These are phyloP conservation scores for Capitulum mitella DNA, from an alignment of 2,888 invertebrate species.

Conservation along the genomic window DNA sequence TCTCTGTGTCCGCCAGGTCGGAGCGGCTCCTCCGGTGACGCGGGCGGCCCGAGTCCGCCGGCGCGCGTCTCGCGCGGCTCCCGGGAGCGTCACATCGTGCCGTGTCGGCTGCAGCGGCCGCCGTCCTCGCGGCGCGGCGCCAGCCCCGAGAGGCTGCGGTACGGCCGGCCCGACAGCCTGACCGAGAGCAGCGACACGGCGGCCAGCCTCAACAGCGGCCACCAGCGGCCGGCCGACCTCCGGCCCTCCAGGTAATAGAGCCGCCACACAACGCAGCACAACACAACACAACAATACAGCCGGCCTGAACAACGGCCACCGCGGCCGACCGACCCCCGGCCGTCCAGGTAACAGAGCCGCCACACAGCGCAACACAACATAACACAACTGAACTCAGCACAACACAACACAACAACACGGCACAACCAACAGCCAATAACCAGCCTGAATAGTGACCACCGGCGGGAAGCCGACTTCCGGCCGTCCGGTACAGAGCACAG, in stretches of 20 bases:
- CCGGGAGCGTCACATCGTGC: neutral
- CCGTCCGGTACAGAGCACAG: no score
- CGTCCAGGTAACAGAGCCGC: no score
- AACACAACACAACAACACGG: no score
- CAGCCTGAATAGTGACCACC: no score
- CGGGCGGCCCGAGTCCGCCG: neutral
- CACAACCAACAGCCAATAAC: no score
- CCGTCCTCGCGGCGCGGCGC: neutral
- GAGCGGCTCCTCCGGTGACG: neutral
- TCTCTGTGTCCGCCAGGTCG: neutral
- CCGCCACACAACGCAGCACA: no score
- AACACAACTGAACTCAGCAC: no score
- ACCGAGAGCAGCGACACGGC: neutral
- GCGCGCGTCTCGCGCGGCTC: neutral
- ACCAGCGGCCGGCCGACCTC: neutral
- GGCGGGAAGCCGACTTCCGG: no score
- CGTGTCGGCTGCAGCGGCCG: neutral
- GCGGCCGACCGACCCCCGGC: no score
- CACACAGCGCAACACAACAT: no score
- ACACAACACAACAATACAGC: no score
- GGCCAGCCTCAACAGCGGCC: neutral
- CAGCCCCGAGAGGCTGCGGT: neutral
- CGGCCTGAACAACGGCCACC: no score
- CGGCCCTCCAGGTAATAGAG: slow-evolving; percentile 5
- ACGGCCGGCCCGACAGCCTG: neutral